Evolutionary conservation across 1,140 invertebrate species (phyloP).

Genomic region (Zaprionus africanus): DNA sequence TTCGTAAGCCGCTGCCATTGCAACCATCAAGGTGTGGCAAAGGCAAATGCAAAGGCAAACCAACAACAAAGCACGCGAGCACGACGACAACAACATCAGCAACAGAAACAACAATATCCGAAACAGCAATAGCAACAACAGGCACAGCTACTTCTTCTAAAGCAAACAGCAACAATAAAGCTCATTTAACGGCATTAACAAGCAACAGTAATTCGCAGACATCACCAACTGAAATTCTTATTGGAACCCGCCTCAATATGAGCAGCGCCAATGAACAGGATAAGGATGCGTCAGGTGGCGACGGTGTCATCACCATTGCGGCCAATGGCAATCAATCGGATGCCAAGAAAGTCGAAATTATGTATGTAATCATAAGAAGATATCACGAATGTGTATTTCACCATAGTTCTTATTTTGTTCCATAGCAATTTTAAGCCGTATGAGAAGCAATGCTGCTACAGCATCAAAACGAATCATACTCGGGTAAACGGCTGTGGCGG

Average conservation of each 20-base stretch:
- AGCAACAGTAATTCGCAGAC: constrained; percentile 53
- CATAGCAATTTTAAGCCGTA: constrained; percentile 87
- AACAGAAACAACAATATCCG: constrained; percentile 3
- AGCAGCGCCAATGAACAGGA: constrained; percentile 59
- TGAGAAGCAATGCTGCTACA: constrained; percentile 89
- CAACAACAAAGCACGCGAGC: constrained; percentile 46
- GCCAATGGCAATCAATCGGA: constrained; percentile 62
- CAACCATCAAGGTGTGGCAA: constrained; percentile 73
- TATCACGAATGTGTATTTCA: too few relatives aligned
- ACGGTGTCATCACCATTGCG: constrained; percentile 30
- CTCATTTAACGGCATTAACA: constrained; percentile 49
- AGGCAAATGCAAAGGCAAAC: constrained; percentile 44
- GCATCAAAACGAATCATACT: constrained; percentile 89
- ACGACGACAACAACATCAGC: constrained; percentile 24
- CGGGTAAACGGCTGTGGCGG: constrained; percentile 89
- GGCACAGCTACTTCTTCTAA: constrained; percentile 26
- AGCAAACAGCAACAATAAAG: constrained; percentile 27
- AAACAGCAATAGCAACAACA: constrained; percentile 27
- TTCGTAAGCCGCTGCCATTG: constrained; percentile 54
- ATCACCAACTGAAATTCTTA: constrained; percentile 19
- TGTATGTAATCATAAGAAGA: constrained; percentile 25
- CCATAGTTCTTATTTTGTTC: neutral
- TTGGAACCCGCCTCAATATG: constrained; percentile 54
- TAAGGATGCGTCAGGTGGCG: constrained; percentile 14
- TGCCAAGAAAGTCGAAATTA: constrained; percentile 60